Percentiles rank a stretch among this genome's conserved stretches.
Evolutionary conservation across 2,888 invertebrate genomes (phyloP).

Genomic region (Anoplius nigerrimus): DNA sequence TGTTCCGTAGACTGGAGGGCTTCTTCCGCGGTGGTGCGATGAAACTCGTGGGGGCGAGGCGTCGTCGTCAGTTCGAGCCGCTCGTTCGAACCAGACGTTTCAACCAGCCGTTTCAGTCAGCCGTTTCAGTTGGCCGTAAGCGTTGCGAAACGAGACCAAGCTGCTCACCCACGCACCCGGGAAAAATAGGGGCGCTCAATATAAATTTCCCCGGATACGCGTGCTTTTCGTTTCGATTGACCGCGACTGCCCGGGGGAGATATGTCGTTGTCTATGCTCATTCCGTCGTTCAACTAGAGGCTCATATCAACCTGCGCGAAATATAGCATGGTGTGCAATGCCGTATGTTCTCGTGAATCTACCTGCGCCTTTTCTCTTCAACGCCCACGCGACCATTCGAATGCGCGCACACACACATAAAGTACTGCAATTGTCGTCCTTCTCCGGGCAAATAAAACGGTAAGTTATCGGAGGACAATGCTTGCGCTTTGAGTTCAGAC

Average conservation of each 20-base stretch:
- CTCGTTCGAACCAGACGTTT: constrained; percentile 30
- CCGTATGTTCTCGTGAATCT: constrained; percentile 45
- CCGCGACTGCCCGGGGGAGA: background rate
- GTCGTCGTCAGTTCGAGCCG: constrained; percentile 46
- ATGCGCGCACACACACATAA: constrained; percentile 48
- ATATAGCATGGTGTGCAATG: constrained; percentile 16
- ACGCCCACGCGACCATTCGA: constrained; percentile 50
- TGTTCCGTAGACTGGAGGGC: constrained; percentile 43
- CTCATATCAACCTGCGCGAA: constrained; percentile 51
- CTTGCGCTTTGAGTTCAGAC: constrained; percentile 27
- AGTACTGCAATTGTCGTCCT: constrained; percentile 48
- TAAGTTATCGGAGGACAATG: constrained; percentile 41
- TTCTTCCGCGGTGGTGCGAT: constrained; percentile 39
- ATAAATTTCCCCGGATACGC: constrained; percentile 27
- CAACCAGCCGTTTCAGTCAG: no score
- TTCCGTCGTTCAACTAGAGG: constrained; percentile 21
- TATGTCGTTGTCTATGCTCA: background rate
- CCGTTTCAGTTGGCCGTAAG: no score
- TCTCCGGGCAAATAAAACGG: constrained; percentile 28
- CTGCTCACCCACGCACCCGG: constrained; percentile 42
- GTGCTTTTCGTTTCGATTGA: background rate
- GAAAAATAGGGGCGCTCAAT: constrained; percentile 22
- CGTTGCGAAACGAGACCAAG: constrained; percentile 50
- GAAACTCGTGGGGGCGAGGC: constrained; percentile 55
- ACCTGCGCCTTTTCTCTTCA: constrained; percentile 51